Conservation (phyloP, 1,140 invertebrate genomes). For the Myzus persicae region DNA sequence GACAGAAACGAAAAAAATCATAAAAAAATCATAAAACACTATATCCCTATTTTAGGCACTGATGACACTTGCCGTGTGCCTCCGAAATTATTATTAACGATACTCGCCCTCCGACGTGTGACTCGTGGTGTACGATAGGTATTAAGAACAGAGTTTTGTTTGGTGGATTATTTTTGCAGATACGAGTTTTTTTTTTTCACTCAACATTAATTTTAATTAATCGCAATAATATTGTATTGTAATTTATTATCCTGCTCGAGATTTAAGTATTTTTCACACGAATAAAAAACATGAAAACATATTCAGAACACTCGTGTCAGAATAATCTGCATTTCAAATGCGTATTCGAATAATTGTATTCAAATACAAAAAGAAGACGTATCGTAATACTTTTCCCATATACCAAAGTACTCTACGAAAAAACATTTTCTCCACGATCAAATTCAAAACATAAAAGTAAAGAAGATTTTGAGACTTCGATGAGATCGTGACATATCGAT, state of each 20-base stretch:
- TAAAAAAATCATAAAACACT: too few relatives aligned
- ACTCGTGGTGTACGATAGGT: too few relatives aligned
- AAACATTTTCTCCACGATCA: not conserved
- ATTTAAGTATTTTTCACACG: not conserved
- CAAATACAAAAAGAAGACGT: not conserved
- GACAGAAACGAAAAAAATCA: too few relatives aligned
- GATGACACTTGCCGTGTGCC: too few relatives aligned
- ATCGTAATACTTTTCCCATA: not conserved
- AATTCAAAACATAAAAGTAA: not conserved
- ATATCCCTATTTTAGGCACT: too few relatives aligned
- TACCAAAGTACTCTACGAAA: too few relatives aligned
- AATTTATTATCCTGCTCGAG: not conserved
- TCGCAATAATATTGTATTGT: not conserved
- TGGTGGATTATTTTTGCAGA: not conserved
- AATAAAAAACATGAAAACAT: not conserved
- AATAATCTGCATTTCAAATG: not conserved
- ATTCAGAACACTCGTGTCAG: not conserved
- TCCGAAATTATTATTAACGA: not conserved
- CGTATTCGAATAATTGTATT: not conserved
- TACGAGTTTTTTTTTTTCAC: not conserved
- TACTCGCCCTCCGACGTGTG: not conserved
- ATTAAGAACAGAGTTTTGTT: not conserved
- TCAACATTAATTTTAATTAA: not conserved
- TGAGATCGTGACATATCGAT: not conserved
- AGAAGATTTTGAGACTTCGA: not conserved